A percentile compares a stretch with the other conserved stretches of the same genome.
phyloP scores from a whole-genome alignment of 2,113 vertebrate genomes.

The Anolis sagrei region DNA sequence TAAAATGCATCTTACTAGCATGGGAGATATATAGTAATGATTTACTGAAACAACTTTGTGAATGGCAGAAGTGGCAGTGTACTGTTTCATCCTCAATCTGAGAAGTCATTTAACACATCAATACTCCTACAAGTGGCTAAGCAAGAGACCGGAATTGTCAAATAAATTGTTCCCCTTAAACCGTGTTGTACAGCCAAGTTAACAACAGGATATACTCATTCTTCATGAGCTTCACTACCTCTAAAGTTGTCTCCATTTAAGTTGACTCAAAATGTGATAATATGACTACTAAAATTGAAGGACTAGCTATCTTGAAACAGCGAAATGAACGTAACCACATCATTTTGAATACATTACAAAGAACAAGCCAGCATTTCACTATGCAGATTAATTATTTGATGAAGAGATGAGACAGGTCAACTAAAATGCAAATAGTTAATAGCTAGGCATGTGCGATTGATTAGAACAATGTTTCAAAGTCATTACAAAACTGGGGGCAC shows the following conservation, averaged over 20 bases:
- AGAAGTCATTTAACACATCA: conserved; percentile 5
- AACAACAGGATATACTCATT: conserved; percentile 8
- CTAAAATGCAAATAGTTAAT: conserved; percentile 51
- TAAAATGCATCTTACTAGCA: background rate
- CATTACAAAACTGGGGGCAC: too few species aligned
- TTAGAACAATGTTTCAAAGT: too few species aligned
- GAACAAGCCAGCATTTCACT: conserved; percentile 52
- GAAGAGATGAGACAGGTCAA: conserved; percentile 57
- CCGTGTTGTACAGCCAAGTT: background rate
- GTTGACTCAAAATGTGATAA: conserved; percentile 40
- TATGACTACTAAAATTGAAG: conserved; percentile 51
- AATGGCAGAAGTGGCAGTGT: background rate
- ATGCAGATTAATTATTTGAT: conserved; percentile 42
- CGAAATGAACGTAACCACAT: conserved; percentile 47
- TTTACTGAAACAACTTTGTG: background rate
- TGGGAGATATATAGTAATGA: background rate
- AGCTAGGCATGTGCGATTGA: background rate
- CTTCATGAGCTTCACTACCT: conserved; percentile 6
- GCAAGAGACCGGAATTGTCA: background rate
- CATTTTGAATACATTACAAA: conserved; percentile 56
- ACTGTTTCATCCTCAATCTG: background rate
- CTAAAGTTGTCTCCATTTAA: conserved; percentile 4
- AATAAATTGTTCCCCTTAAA: conserved; percentile 11
- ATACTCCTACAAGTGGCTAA: background rate
- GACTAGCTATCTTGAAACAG: conserved; percentile 53